Evolutionary conservation across 2,888 invertebrate genomes (phyloP).

Genomic region (Ctena decussata): DNA sequence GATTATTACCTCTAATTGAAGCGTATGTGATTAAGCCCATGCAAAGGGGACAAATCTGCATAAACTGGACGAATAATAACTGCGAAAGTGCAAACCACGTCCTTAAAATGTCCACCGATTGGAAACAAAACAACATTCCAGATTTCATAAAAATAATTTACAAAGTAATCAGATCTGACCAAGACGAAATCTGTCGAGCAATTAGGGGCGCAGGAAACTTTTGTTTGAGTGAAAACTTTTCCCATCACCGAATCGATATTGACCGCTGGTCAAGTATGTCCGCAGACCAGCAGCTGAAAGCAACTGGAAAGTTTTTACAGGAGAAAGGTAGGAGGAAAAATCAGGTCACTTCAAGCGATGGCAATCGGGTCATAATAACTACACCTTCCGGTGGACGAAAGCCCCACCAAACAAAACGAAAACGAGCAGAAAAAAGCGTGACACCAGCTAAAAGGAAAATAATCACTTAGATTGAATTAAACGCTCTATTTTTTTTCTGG

Average conservation of each 20-base stretch:
- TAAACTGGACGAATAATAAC: conserved; percentile 26
- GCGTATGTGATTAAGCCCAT: conserved; percentile 20
- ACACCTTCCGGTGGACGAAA: conserved; percentile 32
- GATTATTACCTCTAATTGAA: not conserved
- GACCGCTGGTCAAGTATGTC: not conserved
- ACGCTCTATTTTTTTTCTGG: too few species aligned
- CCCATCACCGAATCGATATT: not conserved
- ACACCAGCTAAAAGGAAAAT: conserved; percentile 21
- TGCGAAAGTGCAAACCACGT: conserved; percentile 50
- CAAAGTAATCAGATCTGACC: not conserved
- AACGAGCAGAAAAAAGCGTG: conserved; percentile 19
- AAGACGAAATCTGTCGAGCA: not conserved
- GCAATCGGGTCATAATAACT: not conserved
- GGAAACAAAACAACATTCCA: conserved; percentile 22
- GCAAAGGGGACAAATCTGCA: not conserved
- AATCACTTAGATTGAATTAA: not conserved
- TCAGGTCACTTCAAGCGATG: conserved; percentile 6
- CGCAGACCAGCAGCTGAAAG: not conserved
- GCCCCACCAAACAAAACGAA: conserved; percentile 30
- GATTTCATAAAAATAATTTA: conserved; percentile 22
- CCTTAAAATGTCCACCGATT: conserved; percentile 21
- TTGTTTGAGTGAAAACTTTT: not conserved
- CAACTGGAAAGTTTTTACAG: not conserved
- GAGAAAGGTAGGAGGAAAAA: not conserved
- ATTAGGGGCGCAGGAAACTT: not conserved